These are phyloP conservation scores for Andrena fulva DNA, from an alignment of 2,888 invertebrate genomes.

Conservation along the genomic window DNA sequence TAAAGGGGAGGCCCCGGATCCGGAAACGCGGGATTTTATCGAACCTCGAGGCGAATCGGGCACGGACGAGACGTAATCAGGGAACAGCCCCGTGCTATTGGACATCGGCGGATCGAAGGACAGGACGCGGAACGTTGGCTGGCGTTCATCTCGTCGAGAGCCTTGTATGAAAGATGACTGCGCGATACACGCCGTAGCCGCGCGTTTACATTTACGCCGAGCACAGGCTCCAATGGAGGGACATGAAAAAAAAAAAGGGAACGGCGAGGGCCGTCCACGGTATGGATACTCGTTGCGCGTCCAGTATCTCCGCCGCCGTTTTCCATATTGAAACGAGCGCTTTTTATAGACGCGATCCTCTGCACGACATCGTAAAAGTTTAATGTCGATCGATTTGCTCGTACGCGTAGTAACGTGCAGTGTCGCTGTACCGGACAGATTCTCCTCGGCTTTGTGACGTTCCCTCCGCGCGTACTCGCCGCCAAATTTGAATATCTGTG, in stretches of 20 bases:
- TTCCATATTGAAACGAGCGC: constrained; percentile 25
- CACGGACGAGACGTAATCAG: constrained; percentile 59
- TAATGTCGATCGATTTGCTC: constrained; percentile 64
- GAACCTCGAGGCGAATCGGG: neutral
- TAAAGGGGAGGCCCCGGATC: constrained; percentile 14
- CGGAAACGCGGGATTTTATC: constrained; percentile 23
- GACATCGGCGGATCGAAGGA: constrained; percentile 56
- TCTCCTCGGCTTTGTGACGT: constrained; percentile 10
- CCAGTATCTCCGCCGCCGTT: neutral
- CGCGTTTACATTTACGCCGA: constrained; percentile 52
- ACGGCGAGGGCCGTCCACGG: neutral
- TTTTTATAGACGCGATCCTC: constrained; percentile 40
- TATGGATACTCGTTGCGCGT: neutral
- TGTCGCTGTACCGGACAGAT: constrained; percentile 2
- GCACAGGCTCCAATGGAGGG: constrained; percentile 44
- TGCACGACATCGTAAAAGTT: constrained; percentile 61
- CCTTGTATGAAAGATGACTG: constrained; percentile 67
- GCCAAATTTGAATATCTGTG: constrained; percentile 36
- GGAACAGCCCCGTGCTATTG: constrained; percentile 56
- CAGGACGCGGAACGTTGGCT: constrained; percentile 35
- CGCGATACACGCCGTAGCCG: constrained; percentile 29
- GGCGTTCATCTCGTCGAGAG: constrained; percentile 65
- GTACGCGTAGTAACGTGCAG: constrained; percentile 47
- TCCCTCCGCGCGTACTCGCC: neutral
- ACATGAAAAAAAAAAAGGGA: constrained; percentile 33